Conservation (phyloP, 2,797 vertebrate species). For the Enteromius fasciolatus region DNA sequence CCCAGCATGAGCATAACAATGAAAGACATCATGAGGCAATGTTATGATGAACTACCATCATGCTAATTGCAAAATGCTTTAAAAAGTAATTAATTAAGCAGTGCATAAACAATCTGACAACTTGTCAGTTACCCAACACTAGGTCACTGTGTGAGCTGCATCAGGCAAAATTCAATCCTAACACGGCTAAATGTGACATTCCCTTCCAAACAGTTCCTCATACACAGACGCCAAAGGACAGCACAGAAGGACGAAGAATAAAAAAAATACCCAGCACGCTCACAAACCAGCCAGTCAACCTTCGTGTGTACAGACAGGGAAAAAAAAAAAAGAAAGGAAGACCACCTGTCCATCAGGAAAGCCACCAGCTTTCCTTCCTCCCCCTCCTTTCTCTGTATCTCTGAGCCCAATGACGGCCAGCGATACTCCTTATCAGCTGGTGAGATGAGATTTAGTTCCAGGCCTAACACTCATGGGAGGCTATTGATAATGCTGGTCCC, state of each 20-base stretch:
- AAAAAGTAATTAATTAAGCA: slow-evolving; percentile 48
- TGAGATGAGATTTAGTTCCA: slow-evolving; percentile 55
- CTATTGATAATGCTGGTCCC: slow-evolving; percentile 53
- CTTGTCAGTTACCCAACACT: slow-evolving; percentile 49
- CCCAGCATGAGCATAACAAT: slow-evolving; percentile 32
- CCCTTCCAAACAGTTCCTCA: slow-evolving; percentile 32
- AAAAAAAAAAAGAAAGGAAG: not conserved
- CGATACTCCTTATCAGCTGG: slow-evolving; percentile 56
- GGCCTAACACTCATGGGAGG: slow-evolving; percentile 43
- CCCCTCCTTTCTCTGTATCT: slow-evolving; percentile 25
- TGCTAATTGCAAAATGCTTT: slow-evolving; percentile 39
- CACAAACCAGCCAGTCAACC: slow-evolving; percentile 40
- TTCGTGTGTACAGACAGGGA: slow-evolving; percentile 31
- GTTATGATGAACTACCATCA: slow-evolving; percentile 31
- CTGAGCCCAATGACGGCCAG: slow-evolving; percentile 47
- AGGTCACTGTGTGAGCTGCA: slow-evolving; percentile 48
- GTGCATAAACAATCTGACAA: slow-evolving; percentile 48
- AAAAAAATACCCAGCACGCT: slow-evolving; percentile 31
- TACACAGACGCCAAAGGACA: slow-evolving; percentile 54
- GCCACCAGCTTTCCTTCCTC: slow-evolving; percentile 23
- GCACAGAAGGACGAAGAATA: slow-evolving; percentile 55
- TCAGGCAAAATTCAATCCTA: slow-evolving; percentile 35
- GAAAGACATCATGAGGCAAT: slow-evolving; percentile 25
- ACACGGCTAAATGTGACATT: slow-evolving; percentile 41
- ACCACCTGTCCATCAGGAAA: slow-evolving; percentile 56